phyloP scores from a whole-genome alignment of 2,113 vertebrate species.

The Pangasianodon hypophthalmus region DNA sequence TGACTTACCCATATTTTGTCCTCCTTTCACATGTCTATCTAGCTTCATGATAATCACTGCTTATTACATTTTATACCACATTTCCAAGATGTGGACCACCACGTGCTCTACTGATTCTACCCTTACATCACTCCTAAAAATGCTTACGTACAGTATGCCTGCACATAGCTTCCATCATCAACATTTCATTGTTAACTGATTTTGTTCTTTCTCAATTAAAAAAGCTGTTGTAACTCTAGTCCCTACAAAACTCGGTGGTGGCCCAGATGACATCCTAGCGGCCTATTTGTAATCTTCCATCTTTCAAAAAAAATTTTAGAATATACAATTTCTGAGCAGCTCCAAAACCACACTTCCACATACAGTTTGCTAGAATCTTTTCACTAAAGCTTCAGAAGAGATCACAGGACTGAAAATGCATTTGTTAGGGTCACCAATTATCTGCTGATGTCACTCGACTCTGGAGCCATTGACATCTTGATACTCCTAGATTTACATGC shows the following conservation, averaged over 20 bases:
- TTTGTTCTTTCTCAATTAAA: not conserved
- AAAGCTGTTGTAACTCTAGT: not conserved
- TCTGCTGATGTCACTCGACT: not conserved
- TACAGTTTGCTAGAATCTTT: not conserved
- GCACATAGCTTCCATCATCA: not conserved
- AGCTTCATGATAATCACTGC: not conserved
- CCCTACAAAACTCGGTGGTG: not conserved
- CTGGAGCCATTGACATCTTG: not conserved
- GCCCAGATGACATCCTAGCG: not conserved
- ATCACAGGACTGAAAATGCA: not conserved
- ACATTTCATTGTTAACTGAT: not conserved
- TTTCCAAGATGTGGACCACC: not conserved
- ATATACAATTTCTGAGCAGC: not conserved
- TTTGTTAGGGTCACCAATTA: not conserved
- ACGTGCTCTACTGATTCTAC: not conserved
- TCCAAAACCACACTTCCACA: no score
- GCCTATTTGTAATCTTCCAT: not conserved
- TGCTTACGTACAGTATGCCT: not conserved
- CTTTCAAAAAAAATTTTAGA: not conserved
- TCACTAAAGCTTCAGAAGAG: not conserved
- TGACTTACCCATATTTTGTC: not conserved
- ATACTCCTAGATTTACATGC: not conserved
- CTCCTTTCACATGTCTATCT: not conserved
- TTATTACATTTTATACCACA: not conserved
- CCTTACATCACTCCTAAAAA: not conserved